phyloP scores from a whole-genome alignment of 2,888 invertebrate genomes.

The Lithosia quadra region DNA sequence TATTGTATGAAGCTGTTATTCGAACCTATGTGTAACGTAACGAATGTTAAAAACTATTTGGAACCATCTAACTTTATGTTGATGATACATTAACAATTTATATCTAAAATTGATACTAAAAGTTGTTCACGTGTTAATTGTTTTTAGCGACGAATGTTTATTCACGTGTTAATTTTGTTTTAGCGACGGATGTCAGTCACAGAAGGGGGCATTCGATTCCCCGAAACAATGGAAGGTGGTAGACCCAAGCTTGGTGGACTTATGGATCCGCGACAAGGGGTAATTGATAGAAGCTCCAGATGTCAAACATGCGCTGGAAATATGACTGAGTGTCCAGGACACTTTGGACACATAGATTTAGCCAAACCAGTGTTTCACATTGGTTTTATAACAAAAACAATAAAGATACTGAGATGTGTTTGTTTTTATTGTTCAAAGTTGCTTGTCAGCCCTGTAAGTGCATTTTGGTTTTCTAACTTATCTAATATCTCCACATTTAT shows the following conservation, averaged over 20 bases:
- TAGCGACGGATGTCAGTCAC: slow-evolving; percentile 99
- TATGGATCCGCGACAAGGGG: slow-evolving; percentile 99
- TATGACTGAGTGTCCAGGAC: slow-evolving; percentile 99
- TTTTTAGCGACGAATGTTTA: slow-evolving; percentile 57
- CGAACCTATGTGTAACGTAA: not conserved
- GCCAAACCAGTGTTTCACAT: slow-evolving; percentile 99
- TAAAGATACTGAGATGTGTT: slow-evolving; percentile 99
- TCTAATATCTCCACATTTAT: not conserved
- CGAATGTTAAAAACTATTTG: not conserved
- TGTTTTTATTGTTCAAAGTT: slow-evolving; percentile 99
- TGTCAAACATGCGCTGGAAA: slow-evolving; percentile 99
- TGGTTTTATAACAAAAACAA: slow-evolving; percentile 98
- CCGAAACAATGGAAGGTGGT: slow-evolving; percentile 99
- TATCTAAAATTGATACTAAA: not conserved
- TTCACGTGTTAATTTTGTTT: slow-evolving; percentile 54
- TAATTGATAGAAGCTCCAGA: slow-evolving; percentile 96
- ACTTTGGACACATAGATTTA: slow-evolving; percentile 99
- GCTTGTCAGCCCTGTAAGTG: slow-evolving; percentile 96
- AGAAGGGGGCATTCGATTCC: slow-evolving; percentile 98
- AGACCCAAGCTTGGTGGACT: slow-evolving; percentile 98
- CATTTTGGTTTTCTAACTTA: not conserved
- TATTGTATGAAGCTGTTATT: not conserved
- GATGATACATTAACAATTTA: not conserved
- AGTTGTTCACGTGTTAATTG: not conserved
- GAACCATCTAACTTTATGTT: not conserved